Evolutionary conservation across 1,140 invertebrate genomes (phyloP), one percentile per base, ranked within the genome.

Genomic region (Hycleus phaleratus): DNA sequence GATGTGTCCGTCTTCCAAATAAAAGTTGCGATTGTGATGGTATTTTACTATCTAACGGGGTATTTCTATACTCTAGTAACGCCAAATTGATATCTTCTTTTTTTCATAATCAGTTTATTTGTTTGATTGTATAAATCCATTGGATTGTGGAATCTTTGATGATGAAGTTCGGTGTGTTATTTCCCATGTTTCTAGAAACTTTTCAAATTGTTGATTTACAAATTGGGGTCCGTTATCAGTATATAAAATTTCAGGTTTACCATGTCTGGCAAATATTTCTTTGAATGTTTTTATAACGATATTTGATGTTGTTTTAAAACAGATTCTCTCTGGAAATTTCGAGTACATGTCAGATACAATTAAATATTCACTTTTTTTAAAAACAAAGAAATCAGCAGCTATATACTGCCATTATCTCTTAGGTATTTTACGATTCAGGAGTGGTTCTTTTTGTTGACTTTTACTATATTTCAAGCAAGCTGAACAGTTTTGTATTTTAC

Each of bases 191-290:
- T 45, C 48, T 25, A 62, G 38, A 52, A 75, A 77, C 4, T 58
- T 10, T 58, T 61, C 50, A 60, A 75, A 77, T 52, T 75, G 65
- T 2, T 64, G 11, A 12, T 64, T 69, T 2, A 49, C 61, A 61
- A 75, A 76, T 45, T 70, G 63, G 5, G 65, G 59, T 12, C 69
- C 71, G 57, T 72, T 69, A 53, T 78, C 76, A 6, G 69, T 70
- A 2, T 75, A 64, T 1, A 76, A 42, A 26, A 60, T 26, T 1
- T 58, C 55, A 8, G 73, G 76, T 26, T 77, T 67, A 11, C 75
- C 72, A 61, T 73, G 70, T 38, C 63, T 46, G n/a, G 72, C 58
- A 63, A 77, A 74, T 18, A 71, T 64, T 39, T 54, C 59, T 48
- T 67, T 67, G 32, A 56, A 64, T 5, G 7, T 1, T 5, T 32